Evolutionary conservation across 2,797 vertebrate genomes (phyloP).

Genomic region (Cynodonichthys magdalenae): DNA sequence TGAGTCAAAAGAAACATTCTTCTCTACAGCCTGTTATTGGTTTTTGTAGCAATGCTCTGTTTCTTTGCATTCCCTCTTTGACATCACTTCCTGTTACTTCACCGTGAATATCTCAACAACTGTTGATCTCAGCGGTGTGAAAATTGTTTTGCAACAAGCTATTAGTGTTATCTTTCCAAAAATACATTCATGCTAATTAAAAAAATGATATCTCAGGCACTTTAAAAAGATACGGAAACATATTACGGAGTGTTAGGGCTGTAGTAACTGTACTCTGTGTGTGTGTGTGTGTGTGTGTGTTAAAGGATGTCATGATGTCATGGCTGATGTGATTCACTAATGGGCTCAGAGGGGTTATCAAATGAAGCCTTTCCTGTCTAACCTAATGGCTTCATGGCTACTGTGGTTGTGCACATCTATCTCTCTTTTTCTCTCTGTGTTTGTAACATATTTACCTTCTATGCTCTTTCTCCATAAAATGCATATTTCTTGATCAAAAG

Average conservation of each 20-base stretch:
- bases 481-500: neutral
- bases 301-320: conserved; percentile 69
- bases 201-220: too few species aligned
- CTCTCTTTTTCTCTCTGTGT: neutral
- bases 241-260: neutral
- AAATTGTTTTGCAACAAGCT: too few species aligned
- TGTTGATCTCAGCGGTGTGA: too few species aligned
- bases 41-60: too few species aligned
- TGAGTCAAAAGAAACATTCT: too few species aligned
- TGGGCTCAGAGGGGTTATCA: conserved; percentile 68
- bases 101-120: too few species aligned
- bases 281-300: conserved; percentile 23
- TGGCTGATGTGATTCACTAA: conserved; percentile 59
- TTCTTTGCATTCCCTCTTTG: too few species aligned
- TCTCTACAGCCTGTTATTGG: too few species aligned
- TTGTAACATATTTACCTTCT: conserved; percentile 1
- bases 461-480: conserved; percentile 2
- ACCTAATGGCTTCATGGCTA: conserved; percentile 61
- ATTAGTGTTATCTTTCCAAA: too few species aligned
- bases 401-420: conserved; percentile 21
- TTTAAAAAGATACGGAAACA: neutral
- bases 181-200: too few species aligned
- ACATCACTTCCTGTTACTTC: too few species aligned
- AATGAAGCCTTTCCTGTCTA: conserved; percentile 44
- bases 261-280: neutral